Conservation (phyloP, 2,888 invertebrate genomes). For the Tuta absoluta region DNA sequence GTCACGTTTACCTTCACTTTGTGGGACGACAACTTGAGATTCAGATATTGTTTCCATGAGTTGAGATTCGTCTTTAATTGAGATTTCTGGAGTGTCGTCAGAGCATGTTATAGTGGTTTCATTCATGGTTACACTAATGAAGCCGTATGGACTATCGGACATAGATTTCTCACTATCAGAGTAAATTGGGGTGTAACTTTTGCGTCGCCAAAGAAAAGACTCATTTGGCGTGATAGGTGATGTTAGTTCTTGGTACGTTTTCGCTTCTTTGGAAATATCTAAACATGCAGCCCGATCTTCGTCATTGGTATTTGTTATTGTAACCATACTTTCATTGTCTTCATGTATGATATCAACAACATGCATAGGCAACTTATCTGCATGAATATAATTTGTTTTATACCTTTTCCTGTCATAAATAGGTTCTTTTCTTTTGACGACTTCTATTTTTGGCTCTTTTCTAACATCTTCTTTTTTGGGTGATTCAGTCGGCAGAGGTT, state of each 20-base stretch:
- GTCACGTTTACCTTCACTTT: conserved; percentile 44
- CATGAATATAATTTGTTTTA: conserved; percentile 74
- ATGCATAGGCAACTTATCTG: conserved; percentile 68
- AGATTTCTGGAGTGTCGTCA: conserved; percentile 46
- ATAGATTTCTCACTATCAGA: conserved; percentile 63
- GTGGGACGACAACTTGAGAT: conserved; percentile 27
- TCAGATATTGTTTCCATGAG: conserved; percentile 20
- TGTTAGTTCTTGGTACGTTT: conserved; percentile 56
- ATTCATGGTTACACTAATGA: conserved; percentile 57
- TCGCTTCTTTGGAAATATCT: conserved; percentile 42
- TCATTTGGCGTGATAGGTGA: conserved; percentile 81
- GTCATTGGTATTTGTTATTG: conserved; percentile 34
- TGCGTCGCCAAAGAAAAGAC: conserved; percentile 84
- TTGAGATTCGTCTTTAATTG: conserved; percentile 52
- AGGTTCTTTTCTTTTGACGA: conserved; percentile 60
- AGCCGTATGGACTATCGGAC: conserved; percentile 64
- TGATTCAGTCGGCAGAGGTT: conserved; percentile 50
- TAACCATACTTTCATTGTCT: conserved; percentile 56
- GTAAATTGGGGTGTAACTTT: conserved; percentile 67
- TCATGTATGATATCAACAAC: conserved; percentile 76
- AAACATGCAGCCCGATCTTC: conserved; percentile 29
- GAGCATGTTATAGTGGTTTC: conserved; percentile 49
- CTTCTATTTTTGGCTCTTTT: conserved; percentile 39
- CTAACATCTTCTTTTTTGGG: conserved; percentile 43
- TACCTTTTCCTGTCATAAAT: conserved; percentile 71